Evolutionary conservation across 1,140 invertebrate species (phyloP).

Genomic region (Achroia grisella): DNA sequence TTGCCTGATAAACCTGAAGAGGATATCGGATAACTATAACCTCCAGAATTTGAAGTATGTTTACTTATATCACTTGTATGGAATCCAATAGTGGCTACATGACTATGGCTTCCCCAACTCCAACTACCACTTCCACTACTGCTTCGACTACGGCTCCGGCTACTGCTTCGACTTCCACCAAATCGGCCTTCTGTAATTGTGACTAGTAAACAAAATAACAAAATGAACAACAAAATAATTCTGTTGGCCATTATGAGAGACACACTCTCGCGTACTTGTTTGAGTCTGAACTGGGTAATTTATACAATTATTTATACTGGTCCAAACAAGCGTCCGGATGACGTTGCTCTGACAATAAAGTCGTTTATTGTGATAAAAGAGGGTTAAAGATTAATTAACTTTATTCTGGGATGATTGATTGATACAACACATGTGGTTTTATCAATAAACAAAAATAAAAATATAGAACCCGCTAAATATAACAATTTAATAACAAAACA

Average conservation of each 20-base stretch:
- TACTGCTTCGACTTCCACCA: slow-evolving; percentile 10
- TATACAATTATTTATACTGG: neutral
- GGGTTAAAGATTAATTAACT: too few species aligned
- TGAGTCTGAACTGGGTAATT: neutral
- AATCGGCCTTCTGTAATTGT: slow-evolving; percentile 7
- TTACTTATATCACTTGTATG: neutral
- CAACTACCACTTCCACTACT: slow-evolving; percentile 4
- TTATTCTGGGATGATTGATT: too few species aligned
- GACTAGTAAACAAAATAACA: slow-evolving; percentile 1
- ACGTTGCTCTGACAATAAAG: too few species aligned
- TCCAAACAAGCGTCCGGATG: too few species aligned
- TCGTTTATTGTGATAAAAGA: too few species aligned
- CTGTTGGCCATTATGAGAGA: slow-evolving; percentile 25
- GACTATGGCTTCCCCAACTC: slow-evolving; percentile 7
- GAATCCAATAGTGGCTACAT: neutral
- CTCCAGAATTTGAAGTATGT: slow-evolving; percentile 2
- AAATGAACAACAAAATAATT: slow-evolving; percentile 24
- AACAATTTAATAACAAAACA: too few species aligned
- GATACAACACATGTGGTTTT: too few species aligned
- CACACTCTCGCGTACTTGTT: slow-evolving; percentile 1
- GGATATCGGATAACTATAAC: slow-evolving; percentile 14
- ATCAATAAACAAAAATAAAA: too few species aligned
- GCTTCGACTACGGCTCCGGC: slow-evolving; percentile 9
- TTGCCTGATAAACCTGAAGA: slow-evolving; percentile 4
- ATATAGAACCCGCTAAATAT: too few species aligned